Percentiles rank a stretch among this genome's conserved stretches.
Evolutionary conservation across 1,140 invertebrate species (phyloP).

Genomic region (Dinothrombium tinctorium): DNA sequence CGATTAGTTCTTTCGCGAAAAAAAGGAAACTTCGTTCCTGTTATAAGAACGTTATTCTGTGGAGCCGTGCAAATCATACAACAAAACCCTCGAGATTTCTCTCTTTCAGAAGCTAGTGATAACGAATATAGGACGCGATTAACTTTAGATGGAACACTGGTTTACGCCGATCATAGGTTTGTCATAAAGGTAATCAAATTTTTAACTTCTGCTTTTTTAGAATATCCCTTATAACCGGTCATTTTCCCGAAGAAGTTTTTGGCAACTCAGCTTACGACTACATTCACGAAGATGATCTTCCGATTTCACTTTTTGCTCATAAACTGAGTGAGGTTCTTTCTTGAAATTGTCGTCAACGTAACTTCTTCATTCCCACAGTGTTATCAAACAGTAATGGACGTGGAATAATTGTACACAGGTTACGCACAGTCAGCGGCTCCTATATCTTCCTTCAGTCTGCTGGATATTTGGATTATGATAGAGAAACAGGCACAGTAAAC

Average conservation of each 20-base stretch:
- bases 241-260: conserved; percentile 53
- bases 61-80: too few species aligned
- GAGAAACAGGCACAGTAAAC: conserved; percentile 38
- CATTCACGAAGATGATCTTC: conserved; percentile 59
- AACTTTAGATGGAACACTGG: conserved; percentile 51
- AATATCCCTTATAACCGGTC: conserved; percentile 56
- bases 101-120: conserved; percentile 44
- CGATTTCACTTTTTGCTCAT: conserved; percentile 53
- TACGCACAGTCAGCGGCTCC: conserved; percentile 45
- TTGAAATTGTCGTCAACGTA: conserved; percentile 8
- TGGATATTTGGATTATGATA: conserved; percentile 48
- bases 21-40: too few species aligned
- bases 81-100: too few species aligned
- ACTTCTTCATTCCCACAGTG: conserved; percentile 33
- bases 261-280: conserved; percentile 55
- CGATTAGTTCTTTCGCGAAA: too few species aligned
- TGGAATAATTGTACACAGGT: conserved; percentile 52
- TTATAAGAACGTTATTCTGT: too few species aligned
- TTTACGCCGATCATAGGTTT: conserved; percentile 46
- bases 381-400: conserved; percentile 43
- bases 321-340: conserved; percentile 43
- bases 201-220: conserved; percentile 23
- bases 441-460: conserved; percentile 53
- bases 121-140: conserved; percentile 65
- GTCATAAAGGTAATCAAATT: background rate